These are phyloP conservation scores for Bryconaethiops microstoma DNA, from an alignment of 2,797 vertebrate species.

Conservation along the genomic window DNA sequence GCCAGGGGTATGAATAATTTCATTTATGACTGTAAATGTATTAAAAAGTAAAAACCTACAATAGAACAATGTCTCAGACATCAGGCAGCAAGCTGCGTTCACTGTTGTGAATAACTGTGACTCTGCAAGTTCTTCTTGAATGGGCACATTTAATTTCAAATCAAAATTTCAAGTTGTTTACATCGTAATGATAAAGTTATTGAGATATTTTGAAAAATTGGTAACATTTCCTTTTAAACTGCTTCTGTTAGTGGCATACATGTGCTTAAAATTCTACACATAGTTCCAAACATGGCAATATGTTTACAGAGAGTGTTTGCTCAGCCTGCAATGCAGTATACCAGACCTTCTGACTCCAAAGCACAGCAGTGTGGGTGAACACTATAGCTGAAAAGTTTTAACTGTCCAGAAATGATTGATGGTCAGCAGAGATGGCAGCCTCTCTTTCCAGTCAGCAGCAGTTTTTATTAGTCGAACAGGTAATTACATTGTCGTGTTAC, in stretches of 20 bases:
- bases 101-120: not conserved
- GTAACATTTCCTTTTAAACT: not conserved
- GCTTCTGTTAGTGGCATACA: not conserved
- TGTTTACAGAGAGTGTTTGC: conserved; percentile 3
- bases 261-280: not conserved
- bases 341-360: not conserved
- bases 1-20: too few relatives aligned
- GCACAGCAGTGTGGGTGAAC: too few relatives aligned
- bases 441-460: not conserved
- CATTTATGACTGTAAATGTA: too few relatives aligned
- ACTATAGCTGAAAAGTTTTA: not conserved
- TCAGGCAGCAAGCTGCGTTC: too few relatives aligned
- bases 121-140: not conserved
- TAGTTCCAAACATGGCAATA: not conserved
- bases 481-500: conserved; percentile 39
- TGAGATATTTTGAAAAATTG: not conserved
- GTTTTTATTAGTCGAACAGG: not conserved
- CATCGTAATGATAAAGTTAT: not conserved
- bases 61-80: too few relatives aligned
- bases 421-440: not conserved
- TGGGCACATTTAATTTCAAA: not conserved
- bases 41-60: too few relatives aligned
- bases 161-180: not conserved
- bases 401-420: not conserved
- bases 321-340: not conserved